Conservation (phyloP, 2,888 invertebrate species). For the Lithophane semibrunnea region DNA sequence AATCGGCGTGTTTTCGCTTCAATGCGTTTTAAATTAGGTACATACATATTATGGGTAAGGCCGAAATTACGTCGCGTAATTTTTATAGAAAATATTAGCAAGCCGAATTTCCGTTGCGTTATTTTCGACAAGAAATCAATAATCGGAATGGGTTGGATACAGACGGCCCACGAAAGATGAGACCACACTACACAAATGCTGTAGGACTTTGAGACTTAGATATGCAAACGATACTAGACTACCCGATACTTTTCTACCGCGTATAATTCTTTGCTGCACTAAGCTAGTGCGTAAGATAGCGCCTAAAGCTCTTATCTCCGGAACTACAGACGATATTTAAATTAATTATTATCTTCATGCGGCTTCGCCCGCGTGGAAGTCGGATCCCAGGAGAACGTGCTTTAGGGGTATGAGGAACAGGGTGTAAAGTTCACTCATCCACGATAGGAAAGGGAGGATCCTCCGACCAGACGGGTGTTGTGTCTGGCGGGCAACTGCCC, state of each 20-base stretch:
- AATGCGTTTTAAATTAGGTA: no score
- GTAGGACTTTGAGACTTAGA: neutral
- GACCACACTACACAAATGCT: neutral
- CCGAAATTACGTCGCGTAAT: neutral
- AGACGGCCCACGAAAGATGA: neutral
- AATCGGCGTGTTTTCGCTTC: no score
- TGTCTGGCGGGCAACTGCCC: no score
- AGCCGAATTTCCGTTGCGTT: neutral
- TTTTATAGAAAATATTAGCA: neutral
- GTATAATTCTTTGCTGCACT: constrained; percentile 15
- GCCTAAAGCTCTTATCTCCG: constrained; percentile 7
- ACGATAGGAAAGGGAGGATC: no score
- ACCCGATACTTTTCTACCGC: neutral
- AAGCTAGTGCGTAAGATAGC: neutral
- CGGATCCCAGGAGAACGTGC: no score
- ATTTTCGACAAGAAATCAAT: no score
- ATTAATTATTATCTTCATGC: constrained; percentile 4
- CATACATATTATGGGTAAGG: no score
- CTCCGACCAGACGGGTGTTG: no score
- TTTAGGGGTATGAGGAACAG: no score
- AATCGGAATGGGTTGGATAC: no score
- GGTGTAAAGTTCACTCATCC: no score
- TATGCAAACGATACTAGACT: neutral
- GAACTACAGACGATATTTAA: constrained; percentile 2
- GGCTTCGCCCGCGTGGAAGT: no score